These are phyloP conservation scores for Sarcophaga rosellei DNA, from an alignment of 2,888 invertebrate species.

Conservation along the genomic window DNA sequence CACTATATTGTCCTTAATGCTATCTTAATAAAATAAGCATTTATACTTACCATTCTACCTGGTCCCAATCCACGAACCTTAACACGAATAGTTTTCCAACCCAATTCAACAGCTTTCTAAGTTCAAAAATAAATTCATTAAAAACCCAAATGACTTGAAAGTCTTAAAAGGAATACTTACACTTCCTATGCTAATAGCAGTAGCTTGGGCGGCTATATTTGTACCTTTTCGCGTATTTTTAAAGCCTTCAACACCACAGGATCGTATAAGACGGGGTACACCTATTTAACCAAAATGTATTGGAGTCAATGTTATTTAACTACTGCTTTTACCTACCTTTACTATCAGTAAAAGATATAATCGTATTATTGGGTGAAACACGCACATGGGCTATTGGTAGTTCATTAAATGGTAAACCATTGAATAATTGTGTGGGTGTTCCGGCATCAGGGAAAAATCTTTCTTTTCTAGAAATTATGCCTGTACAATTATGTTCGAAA, in stretches of 20 bases:
- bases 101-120: slow-evolving; percentile 88
- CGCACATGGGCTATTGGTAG: slow-evolving; percentile 92
- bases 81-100: slow-evolving; percentile 89
- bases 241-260: slow-evolving; percentile 96
- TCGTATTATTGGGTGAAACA: slow-evolving; percentile 94
- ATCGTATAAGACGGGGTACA: slow-evolving; percentile 84
- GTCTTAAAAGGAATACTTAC: slow-evolving; percentile 82
- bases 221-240: slow-evolving; percentile 97
- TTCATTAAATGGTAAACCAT: slow-evolving; percentile 89
- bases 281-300: slow-evolving; percentile 79
- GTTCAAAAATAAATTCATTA: slow-evolving; percentile 71
- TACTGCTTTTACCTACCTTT: slow-evolving; percentile 82
- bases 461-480: slow-evolving; percentile 82
- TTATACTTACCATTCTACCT: slow-evolving; percentile 89
- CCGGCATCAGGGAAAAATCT: slow-evolving; percentile 88
- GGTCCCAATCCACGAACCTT: slow-evolving; percentile 92
- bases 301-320: no score
- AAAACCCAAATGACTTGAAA: background rate
- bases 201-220: slow-evolving; percentile 97
- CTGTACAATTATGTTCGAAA: no score
- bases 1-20: no score
- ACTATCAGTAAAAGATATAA: slow-evolving; percentile 88
- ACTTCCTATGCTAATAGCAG: slow-evolving; percentile 89
- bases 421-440: slow-evolving; percentile 87
- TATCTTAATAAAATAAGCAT: no score